Conservation (phyloP, 1,140 invertebrate species). For the Listronotus oregonensis region DNA sequence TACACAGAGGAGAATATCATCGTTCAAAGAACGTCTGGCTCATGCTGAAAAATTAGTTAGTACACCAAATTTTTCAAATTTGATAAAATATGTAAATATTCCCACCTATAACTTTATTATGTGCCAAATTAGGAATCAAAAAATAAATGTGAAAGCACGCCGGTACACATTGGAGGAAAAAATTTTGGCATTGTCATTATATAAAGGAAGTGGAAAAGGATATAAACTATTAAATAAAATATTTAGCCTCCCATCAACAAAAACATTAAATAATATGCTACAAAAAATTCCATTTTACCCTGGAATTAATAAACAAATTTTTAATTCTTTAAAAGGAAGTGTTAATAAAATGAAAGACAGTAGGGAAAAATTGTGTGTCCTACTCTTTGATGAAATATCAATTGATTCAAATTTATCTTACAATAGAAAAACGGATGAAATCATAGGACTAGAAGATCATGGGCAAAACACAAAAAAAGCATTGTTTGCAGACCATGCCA, state of each 20-base stretch:
- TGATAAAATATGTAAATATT: too few species aligned
- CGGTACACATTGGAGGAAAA: too few species aligned
- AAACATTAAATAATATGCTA: conserved; percentile 10
- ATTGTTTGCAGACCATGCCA: conserved; percentile 2
- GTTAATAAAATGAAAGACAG: conserved; percentile 9
- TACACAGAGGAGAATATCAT: neutral
- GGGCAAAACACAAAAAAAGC: neutral
- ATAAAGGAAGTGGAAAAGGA: too few species aligned
- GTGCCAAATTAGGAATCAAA: too few species aligned
- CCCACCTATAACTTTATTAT: too few species aligned
- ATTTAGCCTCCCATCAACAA: conserved; percentile 7
- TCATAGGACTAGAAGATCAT: conserved; percentile 8
- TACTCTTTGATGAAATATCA: conserved; percentile 31
- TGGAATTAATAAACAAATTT: conserved; percentile 18
- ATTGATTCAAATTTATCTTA: neutral
- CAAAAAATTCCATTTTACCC: conserved; percentile 9
- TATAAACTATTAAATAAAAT: conserved; percentile 1
- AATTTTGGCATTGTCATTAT: too few species aligned
- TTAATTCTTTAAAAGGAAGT: conserved; percentile 9
- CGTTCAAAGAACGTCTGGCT: too few species aligned
- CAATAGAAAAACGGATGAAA: neutral
- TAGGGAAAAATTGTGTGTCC: neutral
- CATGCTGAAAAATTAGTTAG: too few species aligned
- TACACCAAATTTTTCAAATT: too few species aligned
- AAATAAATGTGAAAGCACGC: too few species aligned